Percentiles rank a stretch among this genome's conserved stretches.
Conservation (phyloP, 2,113 vertebrate species). For the Silurus meridionalis region DNA sequence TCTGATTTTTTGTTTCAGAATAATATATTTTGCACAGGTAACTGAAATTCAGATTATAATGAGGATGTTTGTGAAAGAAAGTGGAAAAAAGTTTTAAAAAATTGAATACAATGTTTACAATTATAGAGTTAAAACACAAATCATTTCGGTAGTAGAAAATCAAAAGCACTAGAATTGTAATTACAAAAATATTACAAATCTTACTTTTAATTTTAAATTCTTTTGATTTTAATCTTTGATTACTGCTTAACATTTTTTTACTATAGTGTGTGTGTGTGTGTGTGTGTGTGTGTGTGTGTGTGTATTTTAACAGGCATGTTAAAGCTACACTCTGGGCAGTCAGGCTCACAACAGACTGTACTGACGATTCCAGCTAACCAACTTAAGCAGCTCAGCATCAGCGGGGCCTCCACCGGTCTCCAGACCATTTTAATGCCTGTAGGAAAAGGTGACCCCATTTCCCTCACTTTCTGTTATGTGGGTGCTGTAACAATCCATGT, state of each 20-base stretch:
- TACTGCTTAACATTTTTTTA: background rate
- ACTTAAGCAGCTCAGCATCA: slow-evolving; percentile 87
- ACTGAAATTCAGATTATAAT: background rate
- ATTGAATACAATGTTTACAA: background rate
- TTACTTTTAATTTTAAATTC: background rate
- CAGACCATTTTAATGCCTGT: slow-evolving; percentile 93
- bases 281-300: background rate
- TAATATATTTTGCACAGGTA: background rate
- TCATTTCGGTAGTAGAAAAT: background rate
- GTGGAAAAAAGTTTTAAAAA: background rate
- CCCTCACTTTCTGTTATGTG: background rate
- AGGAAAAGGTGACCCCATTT: slow-evolving; percentile 79
- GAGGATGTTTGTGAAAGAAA: background rate
- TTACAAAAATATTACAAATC: background rate
- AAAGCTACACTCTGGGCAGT: slow-evolving; percentile 88
- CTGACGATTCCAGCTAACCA: slow-evolving; percentile 91
- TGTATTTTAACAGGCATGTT: slow-evolving; percentile 77
- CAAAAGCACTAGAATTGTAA: background rate
- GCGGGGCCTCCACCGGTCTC: slow-evolving; percentile 76
- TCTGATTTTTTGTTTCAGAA: slow-evolving; percentile 1
- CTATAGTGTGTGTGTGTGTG: background rate
- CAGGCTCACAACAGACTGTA: slow-evolving; percentile 87
- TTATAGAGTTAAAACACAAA: background rate
- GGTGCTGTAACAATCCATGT: background rate
- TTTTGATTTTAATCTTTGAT: background rate